These are phyloP conservation scores for Condylura cristata DNA, from an alignment of 2,113 vertebrate genomes.

Conservation along the genomic window DNA sequence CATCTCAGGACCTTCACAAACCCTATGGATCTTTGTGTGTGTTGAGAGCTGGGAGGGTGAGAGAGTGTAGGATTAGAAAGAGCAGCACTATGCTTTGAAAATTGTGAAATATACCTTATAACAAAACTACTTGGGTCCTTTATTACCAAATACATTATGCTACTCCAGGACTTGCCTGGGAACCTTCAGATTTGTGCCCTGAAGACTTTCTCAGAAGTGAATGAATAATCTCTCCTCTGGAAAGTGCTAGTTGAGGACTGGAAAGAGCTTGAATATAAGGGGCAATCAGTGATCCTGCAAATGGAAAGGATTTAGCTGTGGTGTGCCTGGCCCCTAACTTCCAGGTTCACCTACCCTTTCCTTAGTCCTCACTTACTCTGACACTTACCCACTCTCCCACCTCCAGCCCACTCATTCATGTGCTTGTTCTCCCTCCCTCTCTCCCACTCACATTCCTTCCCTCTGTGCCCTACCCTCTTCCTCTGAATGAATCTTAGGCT, in stretches of 20 bases:
- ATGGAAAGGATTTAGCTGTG: background rate
- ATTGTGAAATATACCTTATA: background rate
- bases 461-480: too few relatives aligned
- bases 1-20: background rate
- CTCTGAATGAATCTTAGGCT: too few relatives aligned
- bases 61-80: background rate
- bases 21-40: too few relatives aligned
- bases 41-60: too few relatives aligned
- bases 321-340: background rate
- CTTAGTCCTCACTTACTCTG: too few relatives aligned
- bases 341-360: background rate
- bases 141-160: background rate
- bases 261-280: background rate
- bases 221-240: background rate
- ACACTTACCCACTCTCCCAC: background rate
- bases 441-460: too few relatives aligned
- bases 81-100: background rate
- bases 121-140: background rate
- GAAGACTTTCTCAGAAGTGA: background rate
- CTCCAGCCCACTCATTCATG: too few relatives aligned
- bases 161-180: background rate
- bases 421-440: too few relatives aligned
- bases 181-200: background rate
- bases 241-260: background rate
- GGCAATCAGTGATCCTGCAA: background rate